A percentile compares a stretch with the other conserved stretches of the same genome.
phyloP scores from a whole-genome alignment of 2,888 invertebrate genomes.

The Ditylenchus weischeri region DNA sequence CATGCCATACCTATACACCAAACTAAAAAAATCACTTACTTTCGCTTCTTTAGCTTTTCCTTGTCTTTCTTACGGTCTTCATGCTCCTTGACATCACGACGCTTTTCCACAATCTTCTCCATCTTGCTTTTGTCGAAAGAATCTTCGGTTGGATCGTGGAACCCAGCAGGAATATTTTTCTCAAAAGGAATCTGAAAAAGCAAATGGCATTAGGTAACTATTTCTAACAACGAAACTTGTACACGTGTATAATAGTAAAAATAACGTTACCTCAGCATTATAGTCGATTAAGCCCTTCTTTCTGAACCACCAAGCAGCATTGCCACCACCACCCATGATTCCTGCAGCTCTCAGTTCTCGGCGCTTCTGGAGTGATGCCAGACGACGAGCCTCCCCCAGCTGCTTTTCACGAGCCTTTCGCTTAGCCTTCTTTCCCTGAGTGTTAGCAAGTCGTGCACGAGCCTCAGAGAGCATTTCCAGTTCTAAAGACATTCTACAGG shows the following conservation, averaged over 20 bases:
- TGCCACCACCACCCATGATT: constrained; percentile 64
- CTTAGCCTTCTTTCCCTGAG: constrained; percentile 77
- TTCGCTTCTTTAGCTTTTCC: constrained; percentile 80
- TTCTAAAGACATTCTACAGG: constrained; percentile 66
- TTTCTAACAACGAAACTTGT: too few relatives aligned
- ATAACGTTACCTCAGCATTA: constrained; percentile 78
- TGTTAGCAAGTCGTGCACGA: constrained; percentile 93
- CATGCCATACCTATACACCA: too few relatives aligned
- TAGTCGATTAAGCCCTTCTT: constrained; percentile 80
- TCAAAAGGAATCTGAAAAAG: constrained; percentile 72
- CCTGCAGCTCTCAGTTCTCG: constrained; percentile 94
- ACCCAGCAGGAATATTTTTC: constrained; percentile 67
- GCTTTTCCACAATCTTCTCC: constrained; percentile 44
- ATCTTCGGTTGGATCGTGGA: constrained; percentile 89
- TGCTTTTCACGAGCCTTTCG: constrained; percentile 89
- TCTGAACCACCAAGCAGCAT: constrained; percentile 50
- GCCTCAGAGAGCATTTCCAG: constrained; percentile 99
- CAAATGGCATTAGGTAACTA: neutral
- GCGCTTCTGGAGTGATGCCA: constrained; percentile 97
- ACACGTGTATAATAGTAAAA: neutral
- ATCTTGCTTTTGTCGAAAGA: constrained; percentile 60
- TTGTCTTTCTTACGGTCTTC: constrained; percentile 90
- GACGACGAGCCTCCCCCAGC: constrained; percentile 87
- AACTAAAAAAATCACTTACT: constrained; percentile 62
- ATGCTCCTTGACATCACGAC: constrained; percentile 60